A percentile compares a stretch with the other conserved stretches of the same genome.
Conservation (phyloP, 2,113 vertebrate species). For the Parus major region DNA sequence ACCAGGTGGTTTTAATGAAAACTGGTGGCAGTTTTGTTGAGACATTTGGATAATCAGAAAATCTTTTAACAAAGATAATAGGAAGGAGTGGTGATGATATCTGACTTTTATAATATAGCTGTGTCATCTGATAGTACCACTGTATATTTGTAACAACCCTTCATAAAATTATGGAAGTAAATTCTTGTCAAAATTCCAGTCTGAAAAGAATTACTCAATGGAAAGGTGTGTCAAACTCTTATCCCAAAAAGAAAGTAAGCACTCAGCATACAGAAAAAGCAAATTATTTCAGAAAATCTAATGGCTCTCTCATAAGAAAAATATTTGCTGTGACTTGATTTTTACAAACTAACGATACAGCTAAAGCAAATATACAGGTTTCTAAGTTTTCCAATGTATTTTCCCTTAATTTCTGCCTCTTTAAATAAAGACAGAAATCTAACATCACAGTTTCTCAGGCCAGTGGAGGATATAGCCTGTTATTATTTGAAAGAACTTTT, state of each 20-base stretch:
- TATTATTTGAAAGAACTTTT: neutral
- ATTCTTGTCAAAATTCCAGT: neutral
- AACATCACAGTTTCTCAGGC: neutral
- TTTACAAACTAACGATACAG: neutral
- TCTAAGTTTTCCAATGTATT: neutral
- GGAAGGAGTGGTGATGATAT: neutral
- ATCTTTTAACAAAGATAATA: neutral
- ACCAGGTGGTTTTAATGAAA: constrained; percentile 30
- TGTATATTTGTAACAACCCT: neutral
- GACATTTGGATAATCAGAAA: neutral
- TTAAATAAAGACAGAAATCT: neutral
- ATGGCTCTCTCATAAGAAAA: neutral
- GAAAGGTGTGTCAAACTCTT: neutral
- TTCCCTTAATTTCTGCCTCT: neutral
- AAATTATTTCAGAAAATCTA: neutral
- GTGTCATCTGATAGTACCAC: neutral
- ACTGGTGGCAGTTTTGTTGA: neutral
- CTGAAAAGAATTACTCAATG: neutral
- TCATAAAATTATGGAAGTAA: neutral
- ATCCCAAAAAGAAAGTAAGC: neutral
- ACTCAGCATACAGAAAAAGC: neutral
- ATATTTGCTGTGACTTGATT: neutral
- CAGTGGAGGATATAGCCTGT: neutral
- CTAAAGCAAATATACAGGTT: neutral
- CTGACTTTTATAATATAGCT: neutral